Percentiles rank a stretch among this genome's conserved stretches.
Conservation (phyloP, 2,113 vertebrate species). For the Semnornis frantzii region DNA sequence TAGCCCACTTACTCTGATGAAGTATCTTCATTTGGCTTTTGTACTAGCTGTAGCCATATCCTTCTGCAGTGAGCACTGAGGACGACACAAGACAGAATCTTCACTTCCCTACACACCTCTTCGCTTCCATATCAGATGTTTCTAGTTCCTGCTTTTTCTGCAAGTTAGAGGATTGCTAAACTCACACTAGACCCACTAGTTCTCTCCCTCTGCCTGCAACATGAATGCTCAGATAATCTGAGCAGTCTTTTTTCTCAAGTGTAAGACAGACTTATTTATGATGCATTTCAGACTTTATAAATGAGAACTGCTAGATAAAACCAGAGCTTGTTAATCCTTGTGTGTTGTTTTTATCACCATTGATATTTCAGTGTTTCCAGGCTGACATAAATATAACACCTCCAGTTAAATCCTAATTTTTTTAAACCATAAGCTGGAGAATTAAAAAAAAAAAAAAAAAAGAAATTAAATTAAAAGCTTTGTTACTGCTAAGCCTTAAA, state of each 20-base stretch:
- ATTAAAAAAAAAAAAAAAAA: not conserved
- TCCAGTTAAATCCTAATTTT: not conserved
- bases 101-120: not conserved
- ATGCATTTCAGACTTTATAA: not conserved
- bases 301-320: not conserved
- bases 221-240: not conserved
- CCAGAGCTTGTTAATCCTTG: not conserved
- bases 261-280: not conserved
- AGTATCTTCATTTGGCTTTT: not conserved
- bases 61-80: not conserved
- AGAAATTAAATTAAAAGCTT: not conserved
- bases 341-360: not conserved
- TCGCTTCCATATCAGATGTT: not conserved
- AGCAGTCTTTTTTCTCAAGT: not conserved
- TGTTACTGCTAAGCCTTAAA: not conserved
- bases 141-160: not conserved
- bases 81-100: not conserved
- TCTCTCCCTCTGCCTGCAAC: not conserved
- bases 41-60: accelerated
- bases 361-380: not conserved
- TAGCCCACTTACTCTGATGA: not conserved
- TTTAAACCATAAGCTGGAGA: not conserved
- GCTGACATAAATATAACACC: not conserved
- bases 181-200: not conserved
- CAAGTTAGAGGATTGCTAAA: not conserved